Conservation (phyloP, 2,113 vertebrate genomes). For the Hypomesus transpacificus region DNA sequence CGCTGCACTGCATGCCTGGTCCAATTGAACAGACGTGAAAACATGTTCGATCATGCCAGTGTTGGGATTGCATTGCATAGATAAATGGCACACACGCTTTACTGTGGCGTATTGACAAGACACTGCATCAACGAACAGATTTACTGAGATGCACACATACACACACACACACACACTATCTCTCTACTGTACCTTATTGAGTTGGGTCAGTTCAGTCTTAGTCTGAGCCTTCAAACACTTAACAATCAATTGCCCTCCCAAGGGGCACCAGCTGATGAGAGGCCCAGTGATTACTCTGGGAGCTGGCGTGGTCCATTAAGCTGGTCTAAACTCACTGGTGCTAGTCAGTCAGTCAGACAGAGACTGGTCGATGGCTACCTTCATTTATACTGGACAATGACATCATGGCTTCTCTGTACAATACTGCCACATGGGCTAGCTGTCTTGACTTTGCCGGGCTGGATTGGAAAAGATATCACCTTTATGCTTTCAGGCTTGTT, state of each 20-base stretch:
- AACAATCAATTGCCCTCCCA: constrained; percentile 65
- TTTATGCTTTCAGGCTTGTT: too few relatives aligned
- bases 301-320: constrained; percentile 67
- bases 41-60: neutral
- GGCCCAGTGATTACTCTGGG: constrained; percentile 66
- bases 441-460: constrained; percentile 4
- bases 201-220: constrained; percentile 45
- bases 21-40: too few relatives aligned
- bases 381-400: constrained; percentile 58
- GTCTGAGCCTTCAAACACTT: constrained; percentile 65
- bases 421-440: constrained; percentile 57
- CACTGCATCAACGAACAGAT: neutral
- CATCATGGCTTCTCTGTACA: constrained; percentile 63
- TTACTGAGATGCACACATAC: neutral
- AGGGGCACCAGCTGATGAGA: constrained; percentile 59
- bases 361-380: constrained; percentile 62
- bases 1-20: too few relatives aligned
- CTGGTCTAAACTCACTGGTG: constrained; percentile 57
- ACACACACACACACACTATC: constrained; percentile 13
- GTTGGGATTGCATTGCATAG: neutral
- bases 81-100: neutral
- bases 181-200: constrained; percentile 37
- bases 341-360: constrained; percentile 46
- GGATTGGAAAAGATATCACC: neutral
- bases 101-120: neutral